Evolutionary conservation across 2,888 invertebrate genomes (phyloP), one percentile per base, ranked within the genome.

Genomic region (Euproctis similis): DNA sequence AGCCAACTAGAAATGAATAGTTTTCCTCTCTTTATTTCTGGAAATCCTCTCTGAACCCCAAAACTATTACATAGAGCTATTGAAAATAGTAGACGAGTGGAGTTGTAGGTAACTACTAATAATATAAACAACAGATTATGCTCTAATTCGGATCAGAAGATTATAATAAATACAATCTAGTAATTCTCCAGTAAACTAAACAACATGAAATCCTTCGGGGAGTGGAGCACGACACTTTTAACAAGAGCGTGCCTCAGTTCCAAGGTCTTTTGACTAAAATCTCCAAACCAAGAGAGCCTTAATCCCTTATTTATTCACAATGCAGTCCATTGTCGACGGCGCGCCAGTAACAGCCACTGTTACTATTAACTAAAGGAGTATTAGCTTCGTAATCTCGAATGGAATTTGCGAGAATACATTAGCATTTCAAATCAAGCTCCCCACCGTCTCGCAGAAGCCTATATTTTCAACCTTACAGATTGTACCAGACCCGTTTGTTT

Each of bases 361-460:
- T 40, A 50, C 55, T 56, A 54, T 57, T 54, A 59, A 56, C 59
- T 49, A 48, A 55, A 49, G 41, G 47, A 48, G 52, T 39, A 43
- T 48, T 47, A 52, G 50, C 46, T 42, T 42, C 51, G 61, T 61
- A 58, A 62, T 59, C 63, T 62, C 46, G 44, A 56, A 56, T 58
- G 57, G 53, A 57, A 63, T 64, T 58, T 54, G 50, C 31, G 39
- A 41, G 48, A 36, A 45, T 36, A 50, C 51, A 66, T 68, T 68
- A 65, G 64, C 61, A 66, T 68, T 65, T 60, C 61, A 64, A 64
- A 64, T 59, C 52, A 46, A 35, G 42, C 38, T 42, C 40, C 41
- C n/a, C 46, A 29, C 45, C 39, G 49, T 47, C 48, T 39, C 42
- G 48, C 36, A 45, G 40, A 36, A 42, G 52, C 45, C 49, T 48